A percentile compares a stretch with the other conserved stretches of the same genome.
phyloP scores from a whole-genome alignment of 1,140 invertebrate genomes.

The Aphidius gifuensis region DNA sequence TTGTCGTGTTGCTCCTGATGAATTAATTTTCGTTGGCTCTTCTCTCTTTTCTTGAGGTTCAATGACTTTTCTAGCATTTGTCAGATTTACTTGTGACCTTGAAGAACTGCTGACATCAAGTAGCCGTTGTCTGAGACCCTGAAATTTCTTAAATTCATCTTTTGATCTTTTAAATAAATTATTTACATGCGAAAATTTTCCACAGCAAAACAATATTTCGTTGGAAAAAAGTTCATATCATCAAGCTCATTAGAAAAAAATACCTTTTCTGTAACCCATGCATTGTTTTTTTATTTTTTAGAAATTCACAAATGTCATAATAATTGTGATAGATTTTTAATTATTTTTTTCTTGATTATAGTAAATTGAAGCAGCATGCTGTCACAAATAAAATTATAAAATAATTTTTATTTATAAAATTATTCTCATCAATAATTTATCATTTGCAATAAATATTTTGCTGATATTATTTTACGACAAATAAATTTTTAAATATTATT shows the following conservation, averaged over 20 bases:
- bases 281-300: conserved; percentile 8
- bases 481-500: too few species aligned
- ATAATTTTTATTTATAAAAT: conserved; percentile 1
- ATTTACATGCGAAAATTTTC: neutral
- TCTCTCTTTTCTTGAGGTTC: conserved; percentile 45
- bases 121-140: conserved; percentile 44
- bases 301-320: conserved; percentile 18
- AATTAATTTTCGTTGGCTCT: conserved; percentile 30
- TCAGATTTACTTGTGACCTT: conserved; percentile 47
- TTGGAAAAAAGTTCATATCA: too few species aligned
- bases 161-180: conserved; percentile 20
- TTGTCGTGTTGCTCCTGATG: conserved; percentile 2
- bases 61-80: conserved; percentile 44
- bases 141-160: conserved; percentile 41
- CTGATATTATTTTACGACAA: too few species aligned
- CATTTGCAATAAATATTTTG: neutral
- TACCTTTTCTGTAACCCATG: conserved; percentile 12
- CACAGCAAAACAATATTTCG: neutral
- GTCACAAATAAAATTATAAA: neutral
- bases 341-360: neutral
- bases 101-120: conserved; percentile 36
- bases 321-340: conserved; percentile 15
- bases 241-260: neutral
- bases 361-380: conserved; percentile 18
- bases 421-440: neutral